phyloP scores from a whole-genome alignment of 2,888 invertebrate species.

The Drosophila meridionalis region DNA sequence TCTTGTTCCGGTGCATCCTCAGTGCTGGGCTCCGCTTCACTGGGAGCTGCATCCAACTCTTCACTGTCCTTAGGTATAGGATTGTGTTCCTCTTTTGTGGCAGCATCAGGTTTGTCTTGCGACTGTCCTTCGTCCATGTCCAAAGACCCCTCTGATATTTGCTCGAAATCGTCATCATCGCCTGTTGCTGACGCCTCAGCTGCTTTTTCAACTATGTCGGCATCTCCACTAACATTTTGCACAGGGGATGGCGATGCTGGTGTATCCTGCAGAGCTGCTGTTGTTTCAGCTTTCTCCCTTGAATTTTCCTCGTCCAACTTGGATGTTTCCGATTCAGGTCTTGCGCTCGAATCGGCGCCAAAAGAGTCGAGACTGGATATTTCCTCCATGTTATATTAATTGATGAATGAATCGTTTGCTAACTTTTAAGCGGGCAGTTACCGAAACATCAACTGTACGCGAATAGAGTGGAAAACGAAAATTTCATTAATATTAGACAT shows the following conservation, averaged over 20 bases:
- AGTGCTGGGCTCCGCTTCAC: neutral
- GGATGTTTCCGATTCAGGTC: constrained; percentile 72
- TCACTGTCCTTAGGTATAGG: constrained; percentile 30
- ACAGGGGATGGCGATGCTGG: constrained; percentile 53
- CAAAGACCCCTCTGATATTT: constrained; percentile 80
- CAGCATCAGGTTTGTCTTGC: constrained; percentile 56
- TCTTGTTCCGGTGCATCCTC: constrained; percentile 25
- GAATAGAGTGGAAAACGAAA: constrained; percentile 10
- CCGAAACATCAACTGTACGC: constrained; percentile 76
- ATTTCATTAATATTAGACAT: constrained; percentile 8
- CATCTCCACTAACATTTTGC: constrained; percentile 14
- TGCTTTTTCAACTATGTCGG: constrained; percentile 22
- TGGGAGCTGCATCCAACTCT: constrained; percentile 8
- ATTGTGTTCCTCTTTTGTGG: constrained; percentile 23
- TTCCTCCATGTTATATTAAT: constrained; percentile 78
- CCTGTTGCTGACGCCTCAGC: constrained; percentile 41
- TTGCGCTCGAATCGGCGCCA: constrained; percentile 73
- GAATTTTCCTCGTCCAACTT: constrained; percentile 66
- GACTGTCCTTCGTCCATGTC: constrained; percentile 79
- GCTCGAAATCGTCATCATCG: constrained; percentile 79
- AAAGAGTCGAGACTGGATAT: constrained; percentile 83
- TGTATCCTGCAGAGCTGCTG: constrained; percentile 46
- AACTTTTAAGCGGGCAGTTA: constrained; percentile 29
- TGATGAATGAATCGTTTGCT: constrained; percentile 28
- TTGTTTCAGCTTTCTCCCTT: constrained; percentile 42